Evolutionary conservation across 2,888 invertebrate species (phyloP), one percentile per base, ranked within the genome.

Genomic region (Lithophane socia): DNA sequence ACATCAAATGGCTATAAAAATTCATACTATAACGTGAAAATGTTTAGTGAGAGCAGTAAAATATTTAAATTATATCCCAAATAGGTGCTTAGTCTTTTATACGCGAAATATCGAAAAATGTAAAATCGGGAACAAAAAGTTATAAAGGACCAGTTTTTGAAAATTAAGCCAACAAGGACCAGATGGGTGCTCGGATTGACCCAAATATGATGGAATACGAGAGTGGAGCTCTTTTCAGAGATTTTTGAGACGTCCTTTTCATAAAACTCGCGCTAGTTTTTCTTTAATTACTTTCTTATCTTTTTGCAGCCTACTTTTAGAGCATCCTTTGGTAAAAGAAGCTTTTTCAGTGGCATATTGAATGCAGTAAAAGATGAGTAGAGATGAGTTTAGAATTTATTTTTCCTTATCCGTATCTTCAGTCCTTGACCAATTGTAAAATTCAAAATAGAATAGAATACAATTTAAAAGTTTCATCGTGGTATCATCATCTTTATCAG

Each of bases 1-100:
- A 79, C 71, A 85, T 86, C 70, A 84, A 85, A 74, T 10, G 29
- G 73, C 86, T 54, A 90, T 91, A 91, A 91, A 91, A 91, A 91
- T 87, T 89, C 90, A 87, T 84, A 87, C 69, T 85, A 80, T 80
- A 83, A 73, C 75, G 65, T 77, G 72, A 61, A 71, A 73, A 74
- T 74, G 77, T 80, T 81, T 75, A 72, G 64, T 69, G 37, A 64
- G 65, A 83, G 80, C 84, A 65, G 85, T 84, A 83, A 86, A 89
- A 84, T 77, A 75, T 82, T 75, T 67, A 87, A 85, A 86, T 85
- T 86, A 80, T 73, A 72, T 73, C 49, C 74, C 56, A 76, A 90
- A 91, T 86, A 70, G 90, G 80, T 77, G 54, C 82, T 91, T 87
- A 84, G 80, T 88, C 84, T 87, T 73, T 29, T 85, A 69, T 82